These are phyloP conservation scores for Paedocypris micromegethes DNA, from an alignment of 2,797 vertebrate genomes.

Conservation along the genomic window DNA sequence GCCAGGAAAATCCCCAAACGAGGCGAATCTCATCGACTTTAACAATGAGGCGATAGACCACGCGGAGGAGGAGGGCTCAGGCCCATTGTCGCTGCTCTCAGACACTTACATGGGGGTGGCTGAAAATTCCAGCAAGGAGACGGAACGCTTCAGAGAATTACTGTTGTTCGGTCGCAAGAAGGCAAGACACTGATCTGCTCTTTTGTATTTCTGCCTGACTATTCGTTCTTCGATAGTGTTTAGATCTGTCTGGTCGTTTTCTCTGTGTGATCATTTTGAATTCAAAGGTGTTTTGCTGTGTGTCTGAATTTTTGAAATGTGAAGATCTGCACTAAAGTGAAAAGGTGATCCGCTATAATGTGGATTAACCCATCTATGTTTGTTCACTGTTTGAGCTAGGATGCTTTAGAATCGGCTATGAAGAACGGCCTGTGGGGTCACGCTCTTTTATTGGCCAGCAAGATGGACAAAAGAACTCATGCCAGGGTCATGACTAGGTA, in stretches of 20 bases:
- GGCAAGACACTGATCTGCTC: conserved; percentile 54
- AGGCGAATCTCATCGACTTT: conserved; percentile 97
- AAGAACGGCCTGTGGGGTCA: conserved; percentile 97
- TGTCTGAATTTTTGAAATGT: no score
- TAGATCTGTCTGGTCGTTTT: no score
- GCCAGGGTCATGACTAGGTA: conserved; percentile 97
- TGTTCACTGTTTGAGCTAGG: conserved; percentile 60
- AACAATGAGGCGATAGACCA: conserved; percentile 84
- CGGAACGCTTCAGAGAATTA: conserved; percentile 88
- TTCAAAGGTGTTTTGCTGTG: no score
- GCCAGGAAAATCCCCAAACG: conserved; percentile 92
- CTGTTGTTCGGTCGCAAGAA: conserved; percentile 95
- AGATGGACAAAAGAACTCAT: conserved; percentile 96
- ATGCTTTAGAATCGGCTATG: conserved; percentile 96
- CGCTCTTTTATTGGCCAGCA: conserved; percentile 89
- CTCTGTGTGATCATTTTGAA: no score
- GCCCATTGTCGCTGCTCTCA: conserved; percentile 86
- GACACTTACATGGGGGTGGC: conserved; percentile 74
- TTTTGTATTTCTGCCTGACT: background rate
- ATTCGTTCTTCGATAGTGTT: background rate
- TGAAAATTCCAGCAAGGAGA: conserved; percentile 80
- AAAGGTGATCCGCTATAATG: no score
- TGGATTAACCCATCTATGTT: background rate
- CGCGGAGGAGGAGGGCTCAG: conserved; percentile 81
- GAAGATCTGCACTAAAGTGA: no score